A percentile compares a stretch with the other conserved stretches of the same genome.
phyloP scores from a whole-genome alignment of 1,140 invertebrate species.

The Orchesella cincta region DNA sequence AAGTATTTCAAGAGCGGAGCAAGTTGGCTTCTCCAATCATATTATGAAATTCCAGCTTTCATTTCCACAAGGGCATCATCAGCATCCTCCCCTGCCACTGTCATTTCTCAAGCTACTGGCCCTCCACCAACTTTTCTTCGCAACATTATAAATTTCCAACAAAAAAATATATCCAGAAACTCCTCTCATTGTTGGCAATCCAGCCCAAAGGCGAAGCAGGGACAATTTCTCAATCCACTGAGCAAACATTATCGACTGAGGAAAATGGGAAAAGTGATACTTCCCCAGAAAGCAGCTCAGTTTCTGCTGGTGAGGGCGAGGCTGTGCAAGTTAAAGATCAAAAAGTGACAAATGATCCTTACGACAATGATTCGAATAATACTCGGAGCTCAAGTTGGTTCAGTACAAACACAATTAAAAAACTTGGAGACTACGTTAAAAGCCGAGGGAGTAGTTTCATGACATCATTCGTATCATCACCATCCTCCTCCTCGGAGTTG shows the following conservation, averaged over 20 bases:
- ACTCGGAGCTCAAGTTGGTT: neutral
- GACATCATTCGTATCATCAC: slow-evolving; percentile 1
- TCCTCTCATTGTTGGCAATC: neutral
- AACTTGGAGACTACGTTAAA: neutral
- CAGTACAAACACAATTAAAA: neutral
- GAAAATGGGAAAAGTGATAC: neutral
- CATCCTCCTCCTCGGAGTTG: neutral
- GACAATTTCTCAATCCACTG: neutral
- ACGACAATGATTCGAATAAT: neutral
- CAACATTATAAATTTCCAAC: neutral
- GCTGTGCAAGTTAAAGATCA: neutral
- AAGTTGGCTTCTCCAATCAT: neutral
- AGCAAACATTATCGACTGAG: neutral
- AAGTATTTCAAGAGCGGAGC: neutral
- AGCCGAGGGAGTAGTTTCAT: neutral
- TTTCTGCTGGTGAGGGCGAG: neutral
- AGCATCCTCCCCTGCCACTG: no score
- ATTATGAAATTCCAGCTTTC: no score
- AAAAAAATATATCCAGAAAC: neutral
- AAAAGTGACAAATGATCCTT: neutral
- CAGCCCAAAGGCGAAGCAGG: neutral
- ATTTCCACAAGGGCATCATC: no score
- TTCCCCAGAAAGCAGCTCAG: neutral
- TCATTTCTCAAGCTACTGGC: neutral
- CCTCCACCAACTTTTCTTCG: neutral